These are phyloP conservation scores for Kryptolebias ocellatus DNA, from an alignment of 2,797 vertebrate species.

Conservation along the genomic window DNA sequence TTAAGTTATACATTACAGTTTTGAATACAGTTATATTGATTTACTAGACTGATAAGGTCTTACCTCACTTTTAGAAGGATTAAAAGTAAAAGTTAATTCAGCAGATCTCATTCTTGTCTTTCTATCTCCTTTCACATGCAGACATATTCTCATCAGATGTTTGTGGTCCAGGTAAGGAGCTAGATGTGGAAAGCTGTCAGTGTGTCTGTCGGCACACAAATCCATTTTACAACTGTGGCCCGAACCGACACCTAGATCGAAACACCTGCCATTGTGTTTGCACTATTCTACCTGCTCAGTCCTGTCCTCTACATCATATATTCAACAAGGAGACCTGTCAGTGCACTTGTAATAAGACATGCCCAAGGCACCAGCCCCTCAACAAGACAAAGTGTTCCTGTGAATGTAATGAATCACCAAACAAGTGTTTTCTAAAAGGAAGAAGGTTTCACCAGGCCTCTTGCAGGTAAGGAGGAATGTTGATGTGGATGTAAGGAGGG, in stretches of 20 bases:
- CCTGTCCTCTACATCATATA: constrained; percentile 81
- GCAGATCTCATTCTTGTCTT: constrained; percentile 1
- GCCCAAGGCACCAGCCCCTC: constrained; percentile 90
- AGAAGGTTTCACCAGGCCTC: constrained; percentile 90
- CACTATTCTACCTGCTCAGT: constrained; percentile 78
- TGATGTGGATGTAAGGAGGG: not conserved
- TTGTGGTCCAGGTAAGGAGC: constrained; percentile 90
- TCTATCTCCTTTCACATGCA: constrained; percentile 44
- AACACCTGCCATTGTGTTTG: constrained; percentile 90
- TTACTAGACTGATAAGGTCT: no score
- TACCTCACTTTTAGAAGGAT: no score
- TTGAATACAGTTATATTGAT: no score
- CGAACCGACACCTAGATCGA: constrained; percentile 86
- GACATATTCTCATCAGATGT: constrained; percentile 82
- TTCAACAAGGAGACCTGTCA: constrained; percentile 91
- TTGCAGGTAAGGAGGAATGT: constrained; percentile 87
- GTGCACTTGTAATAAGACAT: constrained; percentile 88
- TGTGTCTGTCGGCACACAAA: constrained; percentile 86
- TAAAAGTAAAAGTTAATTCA: no score
- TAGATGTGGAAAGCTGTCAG: constrained; percentile 93
- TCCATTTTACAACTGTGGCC: constrained; percentile 83
- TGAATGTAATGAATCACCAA: constrained; percentile 92
- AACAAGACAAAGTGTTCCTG: constrained; percentile 90
- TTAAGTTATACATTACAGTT: no score
- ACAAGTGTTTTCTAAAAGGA: constrained; percentile 93